Evolutionary conservation across 2,113 vertebrate genomes (phyloP).

Genomic region (Pluvianellus socialis): DNA sequence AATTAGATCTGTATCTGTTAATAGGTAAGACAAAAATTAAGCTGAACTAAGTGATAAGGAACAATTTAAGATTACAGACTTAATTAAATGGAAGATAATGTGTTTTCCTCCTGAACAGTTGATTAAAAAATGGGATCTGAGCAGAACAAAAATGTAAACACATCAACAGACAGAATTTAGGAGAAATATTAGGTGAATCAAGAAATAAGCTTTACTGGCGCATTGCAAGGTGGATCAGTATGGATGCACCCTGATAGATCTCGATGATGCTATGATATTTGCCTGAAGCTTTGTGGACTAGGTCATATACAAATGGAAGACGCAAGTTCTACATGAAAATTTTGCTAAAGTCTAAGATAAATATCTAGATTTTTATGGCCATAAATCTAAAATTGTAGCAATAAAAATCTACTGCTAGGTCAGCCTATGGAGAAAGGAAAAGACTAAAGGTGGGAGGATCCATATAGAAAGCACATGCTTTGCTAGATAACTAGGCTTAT

Average conservation of each 20-base stretch:
- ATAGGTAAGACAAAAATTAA: background rate
- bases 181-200: background rate
- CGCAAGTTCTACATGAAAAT: background rate
- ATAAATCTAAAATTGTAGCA: background rate
- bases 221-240: background rate
- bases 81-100: background rate
- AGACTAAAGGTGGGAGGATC: background rate
- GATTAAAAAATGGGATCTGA: background rate
- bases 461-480: background rate
- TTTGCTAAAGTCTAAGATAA: background rate
- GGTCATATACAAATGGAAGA: background rate
- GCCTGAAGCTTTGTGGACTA: background rate
- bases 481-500: background rate
- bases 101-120: background rate
- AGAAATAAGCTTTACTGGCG: background rate
- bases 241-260: background rate
- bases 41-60: background rate
- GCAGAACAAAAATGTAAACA: background rate
- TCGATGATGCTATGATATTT: background rate
- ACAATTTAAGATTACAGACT: background rate
- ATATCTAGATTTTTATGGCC: background rate
- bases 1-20: background rate
- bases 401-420: background rate
- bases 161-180: background rate
- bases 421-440: background rate